A percentile compares a stretch with the other conserved stretches of the same genome.
These are phyloP conservation scores for Caloenas nicobarica DNA, from an alignment of 2,113 vertebrate genomes.

Conservation along the genomic window DNA sequence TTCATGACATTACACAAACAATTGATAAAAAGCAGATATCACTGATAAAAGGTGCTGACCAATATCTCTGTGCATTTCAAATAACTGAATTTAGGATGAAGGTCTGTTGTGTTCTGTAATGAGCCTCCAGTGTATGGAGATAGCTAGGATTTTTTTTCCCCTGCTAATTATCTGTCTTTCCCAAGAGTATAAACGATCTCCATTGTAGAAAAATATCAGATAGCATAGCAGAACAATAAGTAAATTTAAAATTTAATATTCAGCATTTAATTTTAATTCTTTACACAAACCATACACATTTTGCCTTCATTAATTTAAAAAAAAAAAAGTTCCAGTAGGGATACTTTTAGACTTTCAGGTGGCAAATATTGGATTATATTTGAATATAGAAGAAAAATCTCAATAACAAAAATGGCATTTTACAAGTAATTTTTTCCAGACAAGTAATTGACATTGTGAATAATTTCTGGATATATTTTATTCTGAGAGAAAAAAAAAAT, in stretches of 20 bases:
- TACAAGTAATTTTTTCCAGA: neutral
- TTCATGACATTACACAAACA: neutral
- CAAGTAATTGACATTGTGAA: neutral
- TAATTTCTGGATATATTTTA: neutral
- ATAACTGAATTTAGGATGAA: neutral
- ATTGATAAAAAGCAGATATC: neutral
- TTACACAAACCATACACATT: neutral
- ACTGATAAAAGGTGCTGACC: neutral
- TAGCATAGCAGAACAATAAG: neutral
- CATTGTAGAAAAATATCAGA: neutral
- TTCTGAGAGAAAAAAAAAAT: neutral
- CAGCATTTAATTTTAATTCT: neutral
- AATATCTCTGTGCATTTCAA: neutral
- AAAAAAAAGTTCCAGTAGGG: neutral
- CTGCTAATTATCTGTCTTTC: neutral
- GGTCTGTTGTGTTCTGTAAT: neutral
- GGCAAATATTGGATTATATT: neutral
- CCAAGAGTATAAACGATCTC: neutral
- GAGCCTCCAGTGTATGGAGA: neutral
- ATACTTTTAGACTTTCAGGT: neutral
- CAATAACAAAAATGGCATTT: neutral
- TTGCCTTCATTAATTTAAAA: neutral
- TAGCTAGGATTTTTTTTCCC: neutral
- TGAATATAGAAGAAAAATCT: neutral
- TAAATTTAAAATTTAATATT: neutral